Evolutionary conservation across 2,888 invertebrate species (phyloP), one percentile per base, ranked within the genome.

Genomic region (Meloe dianella): DNA sequence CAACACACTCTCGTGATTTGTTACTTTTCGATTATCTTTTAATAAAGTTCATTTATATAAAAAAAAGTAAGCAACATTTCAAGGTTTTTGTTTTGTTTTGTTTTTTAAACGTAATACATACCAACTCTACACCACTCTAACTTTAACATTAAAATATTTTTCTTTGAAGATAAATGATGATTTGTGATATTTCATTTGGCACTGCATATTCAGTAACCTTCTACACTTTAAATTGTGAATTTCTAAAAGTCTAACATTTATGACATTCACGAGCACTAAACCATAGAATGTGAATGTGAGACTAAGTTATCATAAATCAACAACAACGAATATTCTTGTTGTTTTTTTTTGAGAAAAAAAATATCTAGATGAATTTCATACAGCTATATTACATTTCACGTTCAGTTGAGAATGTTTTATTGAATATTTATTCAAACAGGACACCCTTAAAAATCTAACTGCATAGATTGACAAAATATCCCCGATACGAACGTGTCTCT

Each of bases 71-170:
- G 2, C 17, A 22, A 20, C 22, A 22, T 47, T 47, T 47, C 41
- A 51, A 51, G 24, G 24, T 9, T 54, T 22, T 54, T 54, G 8
- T 14, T 54, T 24, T 14, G n/a, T 54, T 20, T 1, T 8, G 9
- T 32, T 12, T 9, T 7, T 10, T 32, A 32, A 32, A n/a, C n/a
- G n/a, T n/a, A n/a, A n/a, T n/a, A 32, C 32, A 32, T 47, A 20
- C 20, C 47, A 47, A 41, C 17, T 38, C 38, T 4, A 5, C 14
- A 38, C 6, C 17, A 17, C 17, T 41, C 41, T 8, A 41, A 41
- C 38, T 41, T 41, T 8, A 17, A 41, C 41, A 41, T 41, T 41
- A 41, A 41, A n/a, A 41, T 41, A 41, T 41, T 38, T 47, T 47
- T 9, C 9, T 1, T 9, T 8, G 10, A 20, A 51, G 54, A 54